phyloP scores from a whole-genome alignment of 2,797 vertebrate genomes.

The Austrolebias charrua region DNA sequence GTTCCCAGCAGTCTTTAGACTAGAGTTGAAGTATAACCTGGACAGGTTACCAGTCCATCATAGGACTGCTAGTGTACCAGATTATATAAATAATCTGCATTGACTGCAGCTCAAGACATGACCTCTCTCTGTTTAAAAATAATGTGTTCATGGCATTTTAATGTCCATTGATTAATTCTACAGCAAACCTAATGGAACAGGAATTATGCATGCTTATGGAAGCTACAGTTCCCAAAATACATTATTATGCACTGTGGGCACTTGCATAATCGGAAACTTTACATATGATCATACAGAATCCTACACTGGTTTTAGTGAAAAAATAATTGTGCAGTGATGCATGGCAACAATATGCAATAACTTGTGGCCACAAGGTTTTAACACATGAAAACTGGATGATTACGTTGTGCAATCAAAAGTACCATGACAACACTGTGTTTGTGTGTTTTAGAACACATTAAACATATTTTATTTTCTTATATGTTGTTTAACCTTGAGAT shows the following conservation, averaged over 20 bases:
- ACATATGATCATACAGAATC: neutral
- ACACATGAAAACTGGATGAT: neutral
- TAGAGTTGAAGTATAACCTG: too few species aligned
- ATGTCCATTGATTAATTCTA: neutral
- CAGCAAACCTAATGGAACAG: neutral
- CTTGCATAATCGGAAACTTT: neutral
- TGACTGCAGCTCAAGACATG: too few species aligned
- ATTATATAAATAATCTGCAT: too few species aligned
- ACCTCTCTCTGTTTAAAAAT: too few species aligned
- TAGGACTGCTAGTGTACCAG: too few species aligned
- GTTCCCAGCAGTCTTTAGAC: too few species aligned
- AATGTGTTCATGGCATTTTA: neutral
- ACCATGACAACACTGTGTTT: neutral
- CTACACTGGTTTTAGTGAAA: neutral
- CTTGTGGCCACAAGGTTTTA: neutral
- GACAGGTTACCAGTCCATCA: too few species aligned
- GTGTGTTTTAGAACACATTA: neutral
- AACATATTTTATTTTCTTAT: neutral
- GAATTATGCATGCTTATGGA: neutral
- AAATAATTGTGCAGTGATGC: neutral
- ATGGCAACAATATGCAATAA: neutral
- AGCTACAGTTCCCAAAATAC: neutral
- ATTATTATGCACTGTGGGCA: neutral
- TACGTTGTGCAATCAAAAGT: neutral
- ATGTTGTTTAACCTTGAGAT: constrained; percentile 4